Percentiles rank a stretch among this genome's conserved stretches.
Evolutionary conservation across 2,797 vertebrate genomes (phyloP).

Genomic region (Propithecus deckenii): DNA sequence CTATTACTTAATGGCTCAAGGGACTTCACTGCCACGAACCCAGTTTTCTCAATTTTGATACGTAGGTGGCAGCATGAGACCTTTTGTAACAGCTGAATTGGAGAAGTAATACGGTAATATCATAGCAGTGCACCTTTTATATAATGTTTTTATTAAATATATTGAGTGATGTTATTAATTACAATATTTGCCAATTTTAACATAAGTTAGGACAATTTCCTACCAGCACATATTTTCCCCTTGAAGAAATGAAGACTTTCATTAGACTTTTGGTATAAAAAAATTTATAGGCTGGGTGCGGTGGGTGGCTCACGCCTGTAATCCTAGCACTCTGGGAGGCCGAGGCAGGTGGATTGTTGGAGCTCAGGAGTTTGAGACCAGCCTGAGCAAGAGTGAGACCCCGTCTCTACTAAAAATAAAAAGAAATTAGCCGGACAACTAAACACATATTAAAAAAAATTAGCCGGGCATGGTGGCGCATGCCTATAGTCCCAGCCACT

Average conservation of each 20-base stretch:
- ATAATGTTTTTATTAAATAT: not conserved
- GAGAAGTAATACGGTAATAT: not conserved
- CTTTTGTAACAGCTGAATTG: not conserved
- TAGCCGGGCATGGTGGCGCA: no score
- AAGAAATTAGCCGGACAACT: no score
- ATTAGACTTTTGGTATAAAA: not conserved
- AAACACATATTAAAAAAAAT: no score
- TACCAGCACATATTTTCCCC: not conserved
- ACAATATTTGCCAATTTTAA: not conserved
- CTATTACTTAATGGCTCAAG: constrained; percentile 15
- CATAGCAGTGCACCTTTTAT: not conserved
- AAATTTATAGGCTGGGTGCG: not conserved
- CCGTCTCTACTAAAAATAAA: no score
- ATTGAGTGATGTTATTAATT: not conserved
- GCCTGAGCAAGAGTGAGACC: no score
- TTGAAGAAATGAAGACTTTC: not conserved
- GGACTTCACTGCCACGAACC: not conserved
- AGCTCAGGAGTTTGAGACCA: no score
- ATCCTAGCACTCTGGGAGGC: no score
- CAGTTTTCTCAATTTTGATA: not conserved
- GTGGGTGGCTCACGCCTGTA: no score
- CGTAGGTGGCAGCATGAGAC: not conserved
- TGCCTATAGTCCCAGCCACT: no score
- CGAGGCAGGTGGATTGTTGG: no score
- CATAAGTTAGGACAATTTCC: not conserved